Evolutionary conservation across 2,888 invertebrate species (phyloP).

Genomic region (Pristionchus exspectatus): DNA sequence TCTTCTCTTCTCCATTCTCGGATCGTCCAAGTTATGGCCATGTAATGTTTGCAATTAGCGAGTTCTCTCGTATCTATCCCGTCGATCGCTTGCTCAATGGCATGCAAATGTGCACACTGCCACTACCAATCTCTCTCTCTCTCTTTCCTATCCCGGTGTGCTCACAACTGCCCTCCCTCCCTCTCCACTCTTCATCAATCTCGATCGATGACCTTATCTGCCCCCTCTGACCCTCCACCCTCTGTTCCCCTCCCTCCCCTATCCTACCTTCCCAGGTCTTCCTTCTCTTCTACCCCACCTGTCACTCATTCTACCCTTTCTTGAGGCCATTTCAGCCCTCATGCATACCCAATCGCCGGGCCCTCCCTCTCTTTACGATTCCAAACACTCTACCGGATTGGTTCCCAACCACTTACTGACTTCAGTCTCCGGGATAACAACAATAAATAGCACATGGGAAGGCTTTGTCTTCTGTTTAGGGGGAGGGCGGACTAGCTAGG

Average conservation of each 20-base stretch:
- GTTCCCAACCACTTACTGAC: conserved; percentile 47
- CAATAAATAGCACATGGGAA: conserved; percentile 30
- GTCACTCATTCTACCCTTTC: conserved; percentile 51
- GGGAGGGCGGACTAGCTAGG: not conserved
- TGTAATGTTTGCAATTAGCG: conserved; percentile 50
- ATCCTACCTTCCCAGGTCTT: not conserved
- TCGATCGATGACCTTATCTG: conserved; percentile 52
- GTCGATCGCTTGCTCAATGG: not conserved
- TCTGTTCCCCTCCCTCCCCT: conserved; percentile 25
- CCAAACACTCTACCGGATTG: conserved; percentile 50
- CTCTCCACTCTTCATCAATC: conserved; percentile 44
- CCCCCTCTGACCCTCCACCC: conserved; percentile 50
- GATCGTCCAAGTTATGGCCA: conserved; percentile 45
- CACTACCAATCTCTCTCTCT: conserved; percentile 1
- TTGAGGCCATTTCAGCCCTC: conserved; percentile 42
- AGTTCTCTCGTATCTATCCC: conserved; percentile 26
- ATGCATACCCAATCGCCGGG: conserved; percentile 42
- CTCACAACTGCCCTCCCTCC: conserved; percentile 11
- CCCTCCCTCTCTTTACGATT: conserved; percentile 29
- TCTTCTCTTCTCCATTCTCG: conserved; percentile 41
- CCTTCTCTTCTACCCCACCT: conserved; percentile 4
- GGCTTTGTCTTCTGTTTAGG: not conserved
- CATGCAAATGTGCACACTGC: conserved; percentile 21
- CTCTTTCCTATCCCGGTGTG: conserved; percentile 17
- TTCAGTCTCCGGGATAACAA: conserved; percentile 27